Conservation (phyloP, 30 jellyfish, hydroid and myxozoan species). For the Aurelia sp. region DNA sequence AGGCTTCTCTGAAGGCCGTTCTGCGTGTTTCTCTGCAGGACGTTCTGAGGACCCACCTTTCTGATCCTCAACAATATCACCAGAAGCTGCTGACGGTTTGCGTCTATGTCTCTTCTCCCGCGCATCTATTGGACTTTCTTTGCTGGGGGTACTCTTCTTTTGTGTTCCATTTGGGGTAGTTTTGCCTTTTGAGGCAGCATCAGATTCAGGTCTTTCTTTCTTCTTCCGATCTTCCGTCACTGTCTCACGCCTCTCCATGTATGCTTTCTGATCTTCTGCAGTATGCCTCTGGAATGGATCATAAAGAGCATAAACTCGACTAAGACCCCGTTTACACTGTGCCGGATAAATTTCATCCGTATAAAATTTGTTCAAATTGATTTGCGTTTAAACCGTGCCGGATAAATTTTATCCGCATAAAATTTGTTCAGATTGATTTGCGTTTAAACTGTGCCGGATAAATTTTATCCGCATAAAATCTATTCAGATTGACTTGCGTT, state of each 20-base stretch:
- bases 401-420: too few relatives aligned
- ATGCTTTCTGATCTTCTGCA: constrained; percentile 54
- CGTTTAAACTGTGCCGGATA: too few relatives aligned
- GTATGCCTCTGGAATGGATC: constrained; percentile 30
- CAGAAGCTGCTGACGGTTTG: constrained; percentile 23
- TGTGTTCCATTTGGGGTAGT: constrained; percentile 58
- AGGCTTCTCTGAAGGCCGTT: neutral
- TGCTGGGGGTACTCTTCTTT: constrained; percentile 50
- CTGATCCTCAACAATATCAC: constrained; percentile 45
- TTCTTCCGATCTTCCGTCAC: constrained; percentile 40
- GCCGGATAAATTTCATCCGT: too few relatives aligned
- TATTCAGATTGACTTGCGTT: too few relatives aligned
- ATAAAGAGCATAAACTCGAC: neutral
- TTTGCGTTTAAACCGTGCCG: too few relatives aligned
- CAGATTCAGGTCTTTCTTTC: constrained; percentile 34
- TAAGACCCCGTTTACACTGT: too few relatives aligned
- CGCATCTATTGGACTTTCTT: constrained; percentile 53
- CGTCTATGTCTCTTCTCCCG: constrained; percentile 30
- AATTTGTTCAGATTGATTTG: too few relatives aligned
- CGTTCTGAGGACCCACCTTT: constrained; percentile 6
- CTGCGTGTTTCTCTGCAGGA: constrained; percentile 2
- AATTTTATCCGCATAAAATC: too few relatives aligned
- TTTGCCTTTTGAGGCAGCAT: constrained; percentile 16
- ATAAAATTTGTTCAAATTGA: too few relatives aligned
- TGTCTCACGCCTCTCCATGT: constrained; percentile 52